Evolutionary conservation across 2,888 invertebrate species (phyloP).

Genomic region (Corbicula japonica): DNA sequence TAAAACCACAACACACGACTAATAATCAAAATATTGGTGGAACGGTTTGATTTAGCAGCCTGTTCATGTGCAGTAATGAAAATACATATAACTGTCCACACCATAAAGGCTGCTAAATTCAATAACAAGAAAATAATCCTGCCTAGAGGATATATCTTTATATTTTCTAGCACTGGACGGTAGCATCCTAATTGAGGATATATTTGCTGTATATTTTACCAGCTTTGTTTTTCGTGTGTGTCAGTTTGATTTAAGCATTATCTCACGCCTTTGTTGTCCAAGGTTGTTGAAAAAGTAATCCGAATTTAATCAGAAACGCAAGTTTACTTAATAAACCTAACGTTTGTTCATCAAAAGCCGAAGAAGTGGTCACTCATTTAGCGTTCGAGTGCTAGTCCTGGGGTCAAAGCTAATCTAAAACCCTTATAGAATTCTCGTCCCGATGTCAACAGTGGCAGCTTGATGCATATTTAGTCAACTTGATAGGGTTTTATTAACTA

Average conservation of each 20-base stretch:
- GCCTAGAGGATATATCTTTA: no score
- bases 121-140: no score
- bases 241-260: conserved; percentile 31
- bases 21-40: no score
- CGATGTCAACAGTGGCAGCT: conserved; percentile 35
- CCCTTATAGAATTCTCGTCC: conserved; percentile 30
- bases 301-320: conserved; percentile 53
- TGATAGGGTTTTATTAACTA: conserved; percentile 29
- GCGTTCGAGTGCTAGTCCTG: conserved; percentile 22
- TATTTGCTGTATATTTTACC: conserved; percentile 11
- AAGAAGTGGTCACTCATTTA: conserved; percentile 30
- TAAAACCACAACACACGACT: no score
- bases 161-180: no score
- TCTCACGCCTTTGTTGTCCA: conserved; percentile 37
- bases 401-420: conserved; percentile 36
- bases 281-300: conserved; percentile 44
- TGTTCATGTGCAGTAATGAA: no score
- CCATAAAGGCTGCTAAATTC: no score
- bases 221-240: conserved; percentile 38
- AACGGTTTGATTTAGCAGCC: no score
- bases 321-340: conserved; percentile 50
- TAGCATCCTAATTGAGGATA: no score
- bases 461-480: conserved; percentile 31
- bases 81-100: no score
- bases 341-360: conserved; percentile 56